Conservation (phyloP, 2,888 invertebrate species). For the Cancer borealis region DNA sequence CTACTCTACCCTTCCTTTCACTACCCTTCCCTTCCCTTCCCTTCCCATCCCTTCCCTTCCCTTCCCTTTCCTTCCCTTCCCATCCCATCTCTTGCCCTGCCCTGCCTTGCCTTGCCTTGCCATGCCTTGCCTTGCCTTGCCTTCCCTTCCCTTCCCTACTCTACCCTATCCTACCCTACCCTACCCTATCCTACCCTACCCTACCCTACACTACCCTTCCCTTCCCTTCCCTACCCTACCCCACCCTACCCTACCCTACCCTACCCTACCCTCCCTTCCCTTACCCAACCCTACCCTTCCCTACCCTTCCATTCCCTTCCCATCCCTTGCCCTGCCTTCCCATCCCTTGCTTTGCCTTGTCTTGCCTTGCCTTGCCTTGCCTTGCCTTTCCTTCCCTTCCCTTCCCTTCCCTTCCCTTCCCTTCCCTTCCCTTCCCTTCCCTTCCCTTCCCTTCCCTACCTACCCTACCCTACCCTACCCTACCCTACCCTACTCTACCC, state of each 20-base stretch:
- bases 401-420: too few relatives aligned
- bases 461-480: too few relatives aligned
- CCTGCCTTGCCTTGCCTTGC: background rate
- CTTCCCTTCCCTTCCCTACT: slow-evolving; percentile 78
- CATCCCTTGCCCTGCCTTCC: background rate
- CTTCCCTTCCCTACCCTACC: background rate
- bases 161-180: too few relatives aligned
- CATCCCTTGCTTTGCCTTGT: too few relatives aligned
- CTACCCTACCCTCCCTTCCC: background rate
- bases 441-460: too few relatives aligned
- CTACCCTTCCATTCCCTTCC: background rate
- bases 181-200: background rate
- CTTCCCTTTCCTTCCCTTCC: background rate
- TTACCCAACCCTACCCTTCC: too few relatives aligned
- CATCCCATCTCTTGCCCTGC: background rate
- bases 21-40: background rate
- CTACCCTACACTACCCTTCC: too few relatives aligned
- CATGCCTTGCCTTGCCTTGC: background rate
- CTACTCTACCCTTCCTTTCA: background rate
- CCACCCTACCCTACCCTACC: too few relatives aligned
- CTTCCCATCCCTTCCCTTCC: background rate
- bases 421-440: too few relatives aligned
- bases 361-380: too few relatives aligned
- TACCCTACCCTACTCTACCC: too few relatives aligned
- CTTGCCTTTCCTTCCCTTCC: too few relatives aligned